phyloP scores from a whole-genome alignment of 2,888 invertebrate species.

The Aporophyla lueneburgensis region DNA sequence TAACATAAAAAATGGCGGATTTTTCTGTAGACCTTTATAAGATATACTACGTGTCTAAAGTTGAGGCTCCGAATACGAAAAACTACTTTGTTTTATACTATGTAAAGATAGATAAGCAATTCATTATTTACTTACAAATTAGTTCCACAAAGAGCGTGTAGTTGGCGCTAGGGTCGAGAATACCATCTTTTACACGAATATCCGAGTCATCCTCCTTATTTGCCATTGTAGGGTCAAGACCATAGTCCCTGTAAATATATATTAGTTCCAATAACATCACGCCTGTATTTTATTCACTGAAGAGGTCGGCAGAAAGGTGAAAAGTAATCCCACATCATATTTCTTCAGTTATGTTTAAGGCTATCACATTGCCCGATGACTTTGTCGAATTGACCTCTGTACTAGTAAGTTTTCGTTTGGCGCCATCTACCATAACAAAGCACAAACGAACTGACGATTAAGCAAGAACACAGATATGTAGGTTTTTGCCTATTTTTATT shows the following conservation, averaged over 20 bases:
- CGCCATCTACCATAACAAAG: too few species aligned
- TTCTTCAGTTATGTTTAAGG: neutral
- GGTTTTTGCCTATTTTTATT: too few species aligned
- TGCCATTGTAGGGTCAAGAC: constrained; percentile 74
- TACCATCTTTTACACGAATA: constrained; percentile 91
- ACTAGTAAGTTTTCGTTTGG: too few species aligned
- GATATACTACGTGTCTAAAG: too few species aligned
- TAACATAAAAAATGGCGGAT: too few species aligned
- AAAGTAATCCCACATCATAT: neutral
- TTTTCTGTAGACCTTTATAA: too few species aligned
- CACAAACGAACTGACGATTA: too few species aligned
- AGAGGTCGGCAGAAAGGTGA: neutral
- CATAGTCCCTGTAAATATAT: constrained; percentile 72
- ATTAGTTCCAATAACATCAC: neutral
- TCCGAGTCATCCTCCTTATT: constrained; percentile 68
- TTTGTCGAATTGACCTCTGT: too few species aligned
- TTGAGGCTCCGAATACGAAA: neutral
- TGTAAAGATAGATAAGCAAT: neutral
- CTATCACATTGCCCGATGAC: too few species aligned
- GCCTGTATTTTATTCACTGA: neutral
- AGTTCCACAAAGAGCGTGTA: constrained; percentile 97
- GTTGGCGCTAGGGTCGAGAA: constrained; percentile 94
- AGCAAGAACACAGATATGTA: too few species aligned
- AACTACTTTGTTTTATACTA: neutral
- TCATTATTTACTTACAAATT: constrained; percentile 91